phyloP scores from a whole-genome alignment of 2,888 invertebrate genomes.

The Drosophila cognata region DNA sequence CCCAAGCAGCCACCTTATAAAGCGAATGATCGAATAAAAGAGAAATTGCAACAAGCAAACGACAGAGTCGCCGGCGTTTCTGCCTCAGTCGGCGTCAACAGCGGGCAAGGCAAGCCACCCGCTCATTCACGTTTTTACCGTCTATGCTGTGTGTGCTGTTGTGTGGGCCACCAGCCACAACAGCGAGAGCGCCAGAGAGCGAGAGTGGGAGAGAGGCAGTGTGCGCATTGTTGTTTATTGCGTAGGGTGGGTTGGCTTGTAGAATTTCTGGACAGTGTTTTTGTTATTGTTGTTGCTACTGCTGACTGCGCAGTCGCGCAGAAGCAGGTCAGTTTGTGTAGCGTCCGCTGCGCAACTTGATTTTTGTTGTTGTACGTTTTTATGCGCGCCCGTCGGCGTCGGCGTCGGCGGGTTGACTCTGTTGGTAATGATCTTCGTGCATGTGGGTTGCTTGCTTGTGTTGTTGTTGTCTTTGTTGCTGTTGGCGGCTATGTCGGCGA shows the following conservation, averaged over 20 bases:
- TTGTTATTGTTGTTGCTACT: slow-evolving; percentile 19
- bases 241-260: slow-evolving; percentile 72
- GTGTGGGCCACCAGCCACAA: slow-evolving; percentile 39
- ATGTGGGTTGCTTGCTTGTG: slow-evolving; percentile 69
- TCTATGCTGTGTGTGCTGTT: slow-evolving; percentile 52
- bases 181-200: slow-evolving; percentile 52
- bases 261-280: slow-evolving; percentile 70
- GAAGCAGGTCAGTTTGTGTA: slow-evolving; percentile 77
- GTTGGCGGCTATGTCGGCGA: slow-evolving; percentile 43
- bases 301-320: slow-evolving; percentile 55
- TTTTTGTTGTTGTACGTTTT: slow-evolving; percentile 66
- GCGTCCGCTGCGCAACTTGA: slow-evolving; percentile 71
- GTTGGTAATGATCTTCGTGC: slow-evolving; percentile 77
- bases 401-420: slow-evolving; percentile 60
- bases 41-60: slow-evolving; percentile 78
- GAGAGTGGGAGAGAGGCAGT: slow-evolving; percentile 54
- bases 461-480: slow-evolving; percentile 33
- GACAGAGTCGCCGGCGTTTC: slow-evolving; percentile 49
- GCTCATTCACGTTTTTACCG: slow-evolving; percentile 68
- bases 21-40: slow-evolving; percentile 79
- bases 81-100: slow-evolving; percentile 45
- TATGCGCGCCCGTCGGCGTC: slow-evolving; percentile 43
- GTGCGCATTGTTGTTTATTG: slow-evolving; percentile 44
- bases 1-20: slow-evolving; percentile 73
- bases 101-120: slow-evolving; percentile 71